Evolutionary conservation across 2,113 vertebrate species (phyloP).

Genomic region (Panurus biarmicus): DNA sequence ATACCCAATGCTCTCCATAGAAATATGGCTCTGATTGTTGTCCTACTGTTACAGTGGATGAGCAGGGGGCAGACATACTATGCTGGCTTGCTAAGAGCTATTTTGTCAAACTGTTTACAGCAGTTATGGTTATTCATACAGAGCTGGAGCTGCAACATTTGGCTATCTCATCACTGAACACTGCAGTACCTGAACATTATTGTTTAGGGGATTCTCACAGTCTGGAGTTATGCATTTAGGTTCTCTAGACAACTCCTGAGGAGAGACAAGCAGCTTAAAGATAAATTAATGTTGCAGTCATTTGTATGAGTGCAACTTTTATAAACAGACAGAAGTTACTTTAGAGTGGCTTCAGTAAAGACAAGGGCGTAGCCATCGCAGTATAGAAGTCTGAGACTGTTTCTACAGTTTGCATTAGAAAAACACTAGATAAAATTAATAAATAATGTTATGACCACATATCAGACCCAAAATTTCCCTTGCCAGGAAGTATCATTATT

Average conservation of each 20-base stretch:
- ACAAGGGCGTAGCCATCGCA: background rate
- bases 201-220: background rate
- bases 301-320: background rate
- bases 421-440: background rate
- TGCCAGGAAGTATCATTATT: background rate
- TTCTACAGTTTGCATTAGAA: background rate
- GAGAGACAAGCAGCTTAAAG: background rate
- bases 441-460: background rate
- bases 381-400: background rate
- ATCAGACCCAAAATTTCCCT: background rate
- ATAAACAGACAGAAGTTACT: background rate
- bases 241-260: background rate
- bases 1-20: background rate
- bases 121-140: background rate
- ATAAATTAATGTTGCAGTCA: background rate
- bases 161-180: background rate
- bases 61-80: background rate
- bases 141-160: background rate
- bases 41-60: background rate
- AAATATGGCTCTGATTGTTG: background rate
- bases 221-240: background rate
- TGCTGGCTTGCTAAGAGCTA: background rate
- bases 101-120: background rate
- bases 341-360: background rate
- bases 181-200: background rate